Conservation (phyloP, 2,797 vertebrate species). For the Sitta carolinensis region DNA sequence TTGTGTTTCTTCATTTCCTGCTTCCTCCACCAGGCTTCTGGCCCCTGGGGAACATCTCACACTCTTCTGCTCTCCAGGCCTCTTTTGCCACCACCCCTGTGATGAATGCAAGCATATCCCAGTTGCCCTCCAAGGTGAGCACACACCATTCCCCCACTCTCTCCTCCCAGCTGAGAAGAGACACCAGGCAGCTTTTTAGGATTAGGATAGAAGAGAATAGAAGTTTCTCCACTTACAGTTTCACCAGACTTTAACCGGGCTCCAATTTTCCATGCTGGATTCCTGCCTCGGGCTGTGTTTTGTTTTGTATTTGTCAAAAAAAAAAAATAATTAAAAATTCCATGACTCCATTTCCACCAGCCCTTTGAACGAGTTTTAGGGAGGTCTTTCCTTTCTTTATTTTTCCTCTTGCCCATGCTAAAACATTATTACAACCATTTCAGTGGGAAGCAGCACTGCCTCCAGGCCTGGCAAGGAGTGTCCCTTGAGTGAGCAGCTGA, state of each 20-base stretch:
- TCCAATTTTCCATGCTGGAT: conserved; percentile 67
- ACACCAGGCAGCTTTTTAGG: conserved; percentile 50
- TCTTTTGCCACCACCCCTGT: background rate
- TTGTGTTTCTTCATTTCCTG: background rate
- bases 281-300: conserved; percentile 54
- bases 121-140: background rate
- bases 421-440: conserved; percentile 50
- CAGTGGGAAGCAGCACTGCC: conserved; percentile 43
- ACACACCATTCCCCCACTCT: background rate
- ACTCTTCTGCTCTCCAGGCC: background rate
- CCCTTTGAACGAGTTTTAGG: conserved; percentile 59
- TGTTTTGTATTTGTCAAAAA: conserved; percentile 57
- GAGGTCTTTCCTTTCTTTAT: conserved; percentile 42
- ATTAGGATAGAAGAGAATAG: background rate
- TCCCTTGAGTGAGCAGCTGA: conserved; percentile 9
- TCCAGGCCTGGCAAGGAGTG: conserved; percentile 51
- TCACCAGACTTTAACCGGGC: background rate
- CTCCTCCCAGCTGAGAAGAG: background rate
- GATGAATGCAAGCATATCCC: background rate
- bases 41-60: background rate
- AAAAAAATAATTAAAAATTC: conserved; percentile 31
- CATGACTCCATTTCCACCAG: conserved; percentile 55
- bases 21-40: background rate
- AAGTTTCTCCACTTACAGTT: conserved; percentile 42
- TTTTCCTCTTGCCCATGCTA: conserved; percentile 28